Percentiles rank a stretch among this genome's conserved stretches.
phyloP scores from a whole-genome alignment of 2,888 invertebrate genomes.

The Scaptomyza polygonia region DNA sequence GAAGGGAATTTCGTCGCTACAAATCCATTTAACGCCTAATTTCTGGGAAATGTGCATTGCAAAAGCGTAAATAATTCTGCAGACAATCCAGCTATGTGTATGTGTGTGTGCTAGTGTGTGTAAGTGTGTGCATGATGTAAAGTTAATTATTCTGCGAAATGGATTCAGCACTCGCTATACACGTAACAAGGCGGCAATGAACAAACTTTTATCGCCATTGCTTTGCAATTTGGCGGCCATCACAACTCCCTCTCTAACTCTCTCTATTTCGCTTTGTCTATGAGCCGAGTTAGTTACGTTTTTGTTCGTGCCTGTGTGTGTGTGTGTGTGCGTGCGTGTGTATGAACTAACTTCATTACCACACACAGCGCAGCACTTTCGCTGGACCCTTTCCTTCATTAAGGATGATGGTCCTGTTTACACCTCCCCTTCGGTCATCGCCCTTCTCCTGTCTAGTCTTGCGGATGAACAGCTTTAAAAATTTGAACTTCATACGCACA shows the following conservation, averaged over 20 bases:
- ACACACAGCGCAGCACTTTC: constrained; percentile 45
- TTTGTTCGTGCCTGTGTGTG: neutral
- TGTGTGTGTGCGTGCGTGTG: constrained; percentile 4
- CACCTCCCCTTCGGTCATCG: neutral
- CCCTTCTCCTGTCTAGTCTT: constrained; percentile 11
- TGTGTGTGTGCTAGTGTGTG: constrained; percentile 1
- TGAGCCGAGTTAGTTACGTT: neutral
- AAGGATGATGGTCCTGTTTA: constrained; percentile 57
- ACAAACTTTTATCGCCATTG: constrained; percentile 55
- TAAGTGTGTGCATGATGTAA: constrained; percentile 35
- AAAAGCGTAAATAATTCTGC: constrained; percentile 30
- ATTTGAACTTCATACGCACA: constrained; percentile 74
- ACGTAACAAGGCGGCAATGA: constrained; percentile 57
- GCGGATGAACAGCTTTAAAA: constrained; percentile 59
- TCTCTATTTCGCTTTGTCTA: constrained; percentile 1
- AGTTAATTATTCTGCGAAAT: constrained; percentile 69
- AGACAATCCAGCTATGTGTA: constrained; percentile 1
- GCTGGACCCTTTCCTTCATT: constrained; percentile 48
- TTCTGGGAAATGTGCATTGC: constrained; percentile 33
- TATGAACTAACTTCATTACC: constrained; percentile 72
- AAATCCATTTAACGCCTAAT: constrained; percentile 39
- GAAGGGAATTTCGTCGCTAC: constrained; percentile 14
- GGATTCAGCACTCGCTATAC: constrained; percentile 56
- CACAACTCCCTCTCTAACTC: constrained; percentile 8
- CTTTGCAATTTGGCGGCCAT: constrained; percentile 51